Conservation (phyloP, 2,888 invertebrate genomes). For the Zaprionus obscuricornis region DNA sequence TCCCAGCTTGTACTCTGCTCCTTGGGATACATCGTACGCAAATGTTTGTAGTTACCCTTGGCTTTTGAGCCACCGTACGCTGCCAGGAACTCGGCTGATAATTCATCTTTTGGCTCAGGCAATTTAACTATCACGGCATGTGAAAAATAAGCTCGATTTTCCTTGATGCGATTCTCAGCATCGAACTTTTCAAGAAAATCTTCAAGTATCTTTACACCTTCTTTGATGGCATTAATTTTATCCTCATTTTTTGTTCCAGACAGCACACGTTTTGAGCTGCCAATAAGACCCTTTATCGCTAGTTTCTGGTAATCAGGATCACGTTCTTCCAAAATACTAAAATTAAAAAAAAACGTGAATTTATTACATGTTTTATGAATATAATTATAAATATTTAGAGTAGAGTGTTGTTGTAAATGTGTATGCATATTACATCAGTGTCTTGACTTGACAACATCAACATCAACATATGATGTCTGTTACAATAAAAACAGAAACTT, state of each 20-base stretch:
- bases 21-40: constrained; percentile 86
- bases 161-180: constrained; percentile 86
- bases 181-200: constrained; percentile 90
- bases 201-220: constrained; percentile 88
- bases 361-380: neutral
- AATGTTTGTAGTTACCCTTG: constrained; percentile 87
- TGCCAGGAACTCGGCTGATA: constrained; percentile 85
- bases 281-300: constrained; percentile 88
- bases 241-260: constrained; percentile 90
- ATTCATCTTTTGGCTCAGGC: constrained; percentile 85
- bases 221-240: constrained; percentile 89
- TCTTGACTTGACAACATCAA: too few species aligned
- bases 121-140: constrained; percentile 86
- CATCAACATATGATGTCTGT: too few species aligned
- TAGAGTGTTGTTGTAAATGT: neutral
- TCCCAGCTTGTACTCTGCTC: constrained; percentile 88
- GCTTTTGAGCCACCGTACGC: constrained; percentile 88
- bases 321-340: constrained; percentile 87
- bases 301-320: constrained; percentile 91
- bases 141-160: constrained; percentile 88
- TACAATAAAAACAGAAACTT: too few species aligned
- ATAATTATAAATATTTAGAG: neutral
- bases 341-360: constrained; percentile 32
- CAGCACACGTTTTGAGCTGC: constrained; percentile 88
- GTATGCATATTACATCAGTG: too few species aligned